These are phyloP conservation scores for Meteorus colon DNA, from an alignment of 2,888 invertebrate species.

Conservation along the genomic window DNA sequence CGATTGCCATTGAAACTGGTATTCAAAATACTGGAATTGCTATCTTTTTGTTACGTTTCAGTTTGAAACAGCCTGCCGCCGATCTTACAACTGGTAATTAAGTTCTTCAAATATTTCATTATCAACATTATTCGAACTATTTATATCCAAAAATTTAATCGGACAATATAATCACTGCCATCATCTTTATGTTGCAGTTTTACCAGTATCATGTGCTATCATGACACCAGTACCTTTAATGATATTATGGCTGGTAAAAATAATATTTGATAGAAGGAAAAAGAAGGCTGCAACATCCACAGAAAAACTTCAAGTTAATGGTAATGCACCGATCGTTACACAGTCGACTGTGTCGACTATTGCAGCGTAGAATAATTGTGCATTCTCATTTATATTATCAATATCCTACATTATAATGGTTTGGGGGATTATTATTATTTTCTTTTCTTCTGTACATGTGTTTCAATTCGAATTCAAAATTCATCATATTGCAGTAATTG, in stretches of 20 bases:
- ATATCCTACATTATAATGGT: conserved; percentile 5
- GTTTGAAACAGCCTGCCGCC: conserved; percentile 88
- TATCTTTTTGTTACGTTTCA: conserved; percentile 88
- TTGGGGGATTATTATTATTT: conserved; percentile 5
- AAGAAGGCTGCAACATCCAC: conserved; percentile 55
- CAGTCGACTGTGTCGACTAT: conserved; percentile 26
- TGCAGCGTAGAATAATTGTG: conserved; percentile 3
- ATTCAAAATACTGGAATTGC: conserved; percentile 95
- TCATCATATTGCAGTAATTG: not conserved
- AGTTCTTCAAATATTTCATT: not conserved
- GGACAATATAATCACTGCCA: conserved; percentile 2
- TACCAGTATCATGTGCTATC: conserved; percentile 92
- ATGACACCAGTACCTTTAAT: conserved; percentile 94
- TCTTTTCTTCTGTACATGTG: not conserved
- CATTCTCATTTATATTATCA: conserved; percentile 9
- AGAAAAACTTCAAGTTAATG: conserved; percentile 59
- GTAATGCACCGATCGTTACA: conserved; percentile 39
- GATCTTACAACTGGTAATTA: conserved; percentile 87
- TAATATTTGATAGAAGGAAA: conserved; percentile 57
- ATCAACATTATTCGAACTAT: no score
- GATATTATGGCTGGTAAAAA: conserved; percentile 70
- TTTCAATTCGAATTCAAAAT: not conserved
- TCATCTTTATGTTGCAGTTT: conserved; percentile 76
- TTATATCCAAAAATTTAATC: no score
- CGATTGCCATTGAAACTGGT: conserved; percentile 94